Conservation (phyloP, 2,113 vertebrate genomes). For the Sciurus niger region DNA sequence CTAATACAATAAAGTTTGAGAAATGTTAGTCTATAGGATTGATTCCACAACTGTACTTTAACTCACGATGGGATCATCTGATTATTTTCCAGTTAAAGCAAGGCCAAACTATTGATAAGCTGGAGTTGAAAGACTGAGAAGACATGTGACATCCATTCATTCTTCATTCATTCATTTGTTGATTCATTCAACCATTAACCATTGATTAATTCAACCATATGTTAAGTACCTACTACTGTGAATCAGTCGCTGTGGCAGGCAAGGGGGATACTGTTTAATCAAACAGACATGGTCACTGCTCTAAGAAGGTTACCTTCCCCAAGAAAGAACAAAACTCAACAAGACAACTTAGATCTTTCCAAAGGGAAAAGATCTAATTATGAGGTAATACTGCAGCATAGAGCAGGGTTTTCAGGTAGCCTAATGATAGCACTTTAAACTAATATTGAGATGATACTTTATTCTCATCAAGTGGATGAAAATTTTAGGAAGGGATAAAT, state of each 20-base stretch:
- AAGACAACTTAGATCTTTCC: not conserved
- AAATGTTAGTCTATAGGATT: not conserved
- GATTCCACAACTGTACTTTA: not conserved
- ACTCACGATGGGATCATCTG: not conserved
- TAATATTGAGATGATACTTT: not conserved
- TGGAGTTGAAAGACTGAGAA: not conserved
- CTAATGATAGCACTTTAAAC: not conserved
- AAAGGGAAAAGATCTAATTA: not conserved
- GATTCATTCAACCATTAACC: not conserved
- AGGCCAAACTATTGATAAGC: not conserved
- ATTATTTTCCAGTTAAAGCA: slow-evolving; percentile 16
- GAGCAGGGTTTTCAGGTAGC: not conserved
- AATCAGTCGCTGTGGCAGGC: not conserved
- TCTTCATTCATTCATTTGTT: not conserved
- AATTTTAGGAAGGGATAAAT: not conserved
- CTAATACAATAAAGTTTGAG: not conserved
- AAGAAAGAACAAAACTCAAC: not conserved
- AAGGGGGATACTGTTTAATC: not conserved
- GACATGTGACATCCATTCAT: not conserved
- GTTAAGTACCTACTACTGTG: not conserved
- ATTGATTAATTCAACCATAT: not conserved
- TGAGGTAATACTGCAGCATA: not conserved
- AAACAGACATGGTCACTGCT: not conserved
- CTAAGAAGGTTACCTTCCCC: not conserved
- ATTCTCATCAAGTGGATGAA: not conserved